Evolutionary conservation across 2,797 vertebrate genomes (phyloP).

Genomic region (Somateria mollissima): DNA sequence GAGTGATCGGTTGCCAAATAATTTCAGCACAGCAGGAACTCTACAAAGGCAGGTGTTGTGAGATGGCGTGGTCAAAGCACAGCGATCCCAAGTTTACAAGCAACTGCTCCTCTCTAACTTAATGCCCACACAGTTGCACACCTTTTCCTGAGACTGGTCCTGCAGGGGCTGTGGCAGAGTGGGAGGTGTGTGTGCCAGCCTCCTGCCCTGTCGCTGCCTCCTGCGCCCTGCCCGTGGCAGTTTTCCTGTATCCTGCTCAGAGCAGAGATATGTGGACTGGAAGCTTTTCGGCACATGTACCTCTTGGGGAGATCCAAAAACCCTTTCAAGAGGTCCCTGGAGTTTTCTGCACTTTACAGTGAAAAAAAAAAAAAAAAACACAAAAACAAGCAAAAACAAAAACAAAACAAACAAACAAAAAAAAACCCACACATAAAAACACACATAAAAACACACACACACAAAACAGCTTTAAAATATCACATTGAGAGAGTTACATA

Average conservation of each 20-base stretch:
- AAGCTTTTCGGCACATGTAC: accelerated
- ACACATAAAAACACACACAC: too few species aligned
- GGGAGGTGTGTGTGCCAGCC: accelerated
- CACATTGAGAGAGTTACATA: not conserved
- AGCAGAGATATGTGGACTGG: not conserved
- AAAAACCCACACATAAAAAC: not conserved
- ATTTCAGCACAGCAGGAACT: not conserved
- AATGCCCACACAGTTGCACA: not conserved
- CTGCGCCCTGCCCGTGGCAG: not conserved
- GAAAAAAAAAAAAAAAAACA: not conserved
- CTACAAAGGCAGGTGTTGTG: not conserved
- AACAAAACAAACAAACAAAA: too few species aligned
- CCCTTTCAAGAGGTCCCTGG: not conserved
- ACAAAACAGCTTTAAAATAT: not conserved
- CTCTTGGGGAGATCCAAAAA: not conserved
- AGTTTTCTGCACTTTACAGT: not conserved
- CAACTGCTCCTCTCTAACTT: not conserved
- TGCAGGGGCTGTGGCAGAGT: not conserved
- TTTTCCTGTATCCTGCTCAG: not conserved
- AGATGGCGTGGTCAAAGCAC: not conserved
- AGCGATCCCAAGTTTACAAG: not conserved
- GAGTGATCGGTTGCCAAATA: not conserved
- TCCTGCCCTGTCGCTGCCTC: not conserved
- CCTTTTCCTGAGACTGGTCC: not conserved
- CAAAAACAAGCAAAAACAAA: too few species aligned